These are phyloP conservation scores for Heliconius ismenius DNA, from an alignment of 2,888 invertebrate genomes.

Conservation along the genomic window DNA sequence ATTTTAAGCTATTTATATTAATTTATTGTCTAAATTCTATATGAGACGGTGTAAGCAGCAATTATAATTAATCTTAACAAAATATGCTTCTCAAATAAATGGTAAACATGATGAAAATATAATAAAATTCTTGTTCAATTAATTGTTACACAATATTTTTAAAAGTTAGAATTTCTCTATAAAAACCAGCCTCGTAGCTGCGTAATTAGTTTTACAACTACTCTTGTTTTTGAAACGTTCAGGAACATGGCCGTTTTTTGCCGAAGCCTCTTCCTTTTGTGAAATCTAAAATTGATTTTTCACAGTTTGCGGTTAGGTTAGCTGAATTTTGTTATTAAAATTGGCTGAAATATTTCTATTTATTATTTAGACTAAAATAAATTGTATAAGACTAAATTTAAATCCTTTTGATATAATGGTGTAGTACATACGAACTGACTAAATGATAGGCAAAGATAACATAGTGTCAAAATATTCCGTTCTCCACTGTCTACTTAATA, in stretches of 20 bases:
- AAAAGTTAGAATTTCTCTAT: not conserved
- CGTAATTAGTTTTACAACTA: conserved; percentile 16
- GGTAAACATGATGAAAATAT: not conserved
- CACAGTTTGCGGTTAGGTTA: not conserved
- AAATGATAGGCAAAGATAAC: no score
- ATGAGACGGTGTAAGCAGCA: not conserved
- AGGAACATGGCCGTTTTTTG: conserved; percentile 6
- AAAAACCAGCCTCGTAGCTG: not conserved
- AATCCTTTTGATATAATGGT: no score
- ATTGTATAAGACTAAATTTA: no score
- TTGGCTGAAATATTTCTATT: not conserved
- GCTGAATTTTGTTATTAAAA: not conserved
- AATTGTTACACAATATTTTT: not conserved
- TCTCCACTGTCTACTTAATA: no score
- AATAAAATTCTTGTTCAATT: not conserved
- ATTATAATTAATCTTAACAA: not conserved
- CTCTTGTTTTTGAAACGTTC: not conserved
- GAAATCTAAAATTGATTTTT: not conserved
- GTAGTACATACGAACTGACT: no score
- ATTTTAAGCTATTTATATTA: not conserved
- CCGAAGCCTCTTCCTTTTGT: not conserved
- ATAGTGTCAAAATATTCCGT: no score
- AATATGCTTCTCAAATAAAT: not conserved
- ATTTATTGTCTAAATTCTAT: not conserved
- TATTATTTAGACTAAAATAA: not conserved